These are phyloP conservation scores for Plotosus lineatus DNA, from an alignment of 2,113 vertebrate species.

Conservation along the genomic window DNA sequence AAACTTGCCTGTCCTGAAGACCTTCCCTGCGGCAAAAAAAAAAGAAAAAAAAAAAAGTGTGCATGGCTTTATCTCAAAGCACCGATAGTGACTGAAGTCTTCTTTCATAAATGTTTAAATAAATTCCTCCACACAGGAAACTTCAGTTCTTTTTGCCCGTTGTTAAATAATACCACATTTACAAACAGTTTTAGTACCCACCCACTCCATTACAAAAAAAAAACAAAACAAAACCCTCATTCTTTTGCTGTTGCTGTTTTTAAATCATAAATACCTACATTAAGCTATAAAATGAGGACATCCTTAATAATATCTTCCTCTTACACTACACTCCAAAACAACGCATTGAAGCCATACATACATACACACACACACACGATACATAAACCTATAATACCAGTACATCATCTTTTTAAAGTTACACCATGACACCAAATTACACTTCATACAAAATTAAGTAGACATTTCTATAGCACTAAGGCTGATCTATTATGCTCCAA, in stretches of 20 bases:
- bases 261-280: neutral
- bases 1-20: neutral
- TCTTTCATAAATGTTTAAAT: neutral
- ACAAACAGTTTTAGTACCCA: too few species aligned
- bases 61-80: neutral
- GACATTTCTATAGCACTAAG: neutral
- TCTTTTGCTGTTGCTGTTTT: too few species aligned
- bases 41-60: too few species aligned
- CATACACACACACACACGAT: neutral
- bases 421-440: neutral
- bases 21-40: neutral
- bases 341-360: neutral
- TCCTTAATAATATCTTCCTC: too few species aligned
- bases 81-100: neutral
- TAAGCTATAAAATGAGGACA: too few species aligned
- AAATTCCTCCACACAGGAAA: neutral
- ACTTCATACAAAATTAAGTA: neutral
- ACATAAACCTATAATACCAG: too few species aligned
- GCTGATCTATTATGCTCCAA: conserved; percentile 7
- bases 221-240: too few species aligned
- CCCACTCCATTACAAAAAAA: too few species aligned
- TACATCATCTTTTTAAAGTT: neutral
- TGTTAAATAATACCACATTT: neutral
- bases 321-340: neutral
- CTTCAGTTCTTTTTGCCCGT: neutral